Percentiles rank a stretch among this genome's conserved stretches.
These are phyloP conservation scores for Opisthocomus hoazin DNA, from an alignment of 2,113 vertebrate species.

Conservation along the genomic window DNA sequence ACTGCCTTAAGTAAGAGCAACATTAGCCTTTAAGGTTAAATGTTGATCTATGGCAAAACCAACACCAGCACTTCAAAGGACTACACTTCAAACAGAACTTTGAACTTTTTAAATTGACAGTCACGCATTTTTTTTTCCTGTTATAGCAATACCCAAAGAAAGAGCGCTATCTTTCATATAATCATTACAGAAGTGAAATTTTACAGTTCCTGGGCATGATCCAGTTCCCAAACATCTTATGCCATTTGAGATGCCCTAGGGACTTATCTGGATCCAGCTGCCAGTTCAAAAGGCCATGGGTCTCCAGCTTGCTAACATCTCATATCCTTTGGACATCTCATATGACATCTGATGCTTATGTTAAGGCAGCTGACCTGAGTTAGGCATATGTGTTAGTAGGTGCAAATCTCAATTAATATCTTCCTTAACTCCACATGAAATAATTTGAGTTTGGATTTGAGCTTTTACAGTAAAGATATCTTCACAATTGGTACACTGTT, in stretches of 20 bases:
- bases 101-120: not conserved
- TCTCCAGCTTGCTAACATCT: not conserved
- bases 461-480: not conserved
- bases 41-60: not conserved
- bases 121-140: fast-evolving
- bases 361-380: not conserved
- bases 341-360: not conserved
- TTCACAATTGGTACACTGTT: not conserved
- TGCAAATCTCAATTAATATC: not conserved
- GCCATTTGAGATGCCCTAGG: not conserved
- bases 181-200: not conserved
- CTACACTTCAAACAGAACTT: not conserved
- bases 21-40: not conserved
- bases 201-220: not conserved
- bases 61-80: not conserved
- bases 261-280: not conserved
- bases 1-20: not conserved
- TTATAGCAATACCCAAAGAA: not conserved
- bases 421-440: not conserved
- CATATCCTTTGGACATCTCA: not conserved
- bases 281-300: not conserved
- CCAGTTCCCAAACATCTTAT: not conserved
- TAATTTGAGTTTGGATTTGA: not conserved
- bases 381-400: not conserved
- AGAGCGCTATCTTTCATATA: not conserved